phyloP scores from a whole-genome alignment of 2,797 vertebrate genomes.

The Leuciscus waleckii region DNA sequence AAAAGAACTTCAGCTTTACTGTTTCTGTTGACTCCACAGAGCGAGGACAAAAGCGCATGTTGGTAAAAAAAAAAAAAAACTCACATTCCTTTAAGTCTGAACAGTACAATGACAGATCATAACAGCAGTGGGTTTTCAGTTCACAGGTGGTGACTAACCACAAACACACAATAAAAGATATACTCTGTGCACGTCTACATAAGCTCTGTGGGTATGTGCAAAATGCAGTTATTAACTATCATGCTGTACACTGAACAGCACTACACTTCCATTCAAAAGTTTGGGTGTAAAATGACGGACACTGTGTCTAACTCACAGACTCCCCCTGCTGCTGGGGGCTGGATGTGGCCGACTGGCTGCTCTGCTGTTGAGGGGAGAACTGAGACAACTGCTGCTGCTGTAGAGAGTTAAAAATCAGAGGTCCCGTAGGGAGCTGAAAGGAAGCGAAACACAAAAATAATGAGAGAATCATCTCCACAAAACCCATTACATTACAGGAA shows the following conservation, averaged over 20 bases:
- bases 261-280: not conserved
- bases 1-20: not conserved
- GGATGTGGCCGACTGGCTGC: constrained; percentile 82
- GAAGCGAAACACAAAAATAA: not conserved
- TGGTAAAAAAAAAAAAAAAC: not conserved
- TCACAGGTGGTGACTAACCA: not conserved
- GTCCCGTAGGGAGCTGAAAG: constrained; percentile 84
- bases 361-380: constrained; percentile 84
- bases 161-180: constrained; percentile 11
- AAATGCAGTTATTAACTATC: not conserved
- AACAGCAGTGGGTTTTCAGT: not conserved
- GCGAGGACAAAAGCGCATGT: not conserved
- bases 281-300: not conserved
- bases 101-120: not conserved
- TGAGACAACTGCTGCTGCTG: constrained; percentile 88
- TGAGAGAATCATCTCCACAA: constrained; percentile 17
- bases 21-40: not conserved
- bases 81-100: not conserved
- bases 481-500: not conserved
- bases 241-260: not conserved
- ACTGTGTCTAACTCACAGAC: constrained; percentile 73
- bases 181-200: not conserved
- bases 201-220: not conserved
- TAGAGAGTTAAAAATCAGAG: constrained; percentile 89
- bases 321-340: constrained; percentile 87